These are phyloP conservation scores for Sardina pilchardus DNA, from an alignment of 2,113 vertebrate species.

Conservation along the genomic window DNA sequence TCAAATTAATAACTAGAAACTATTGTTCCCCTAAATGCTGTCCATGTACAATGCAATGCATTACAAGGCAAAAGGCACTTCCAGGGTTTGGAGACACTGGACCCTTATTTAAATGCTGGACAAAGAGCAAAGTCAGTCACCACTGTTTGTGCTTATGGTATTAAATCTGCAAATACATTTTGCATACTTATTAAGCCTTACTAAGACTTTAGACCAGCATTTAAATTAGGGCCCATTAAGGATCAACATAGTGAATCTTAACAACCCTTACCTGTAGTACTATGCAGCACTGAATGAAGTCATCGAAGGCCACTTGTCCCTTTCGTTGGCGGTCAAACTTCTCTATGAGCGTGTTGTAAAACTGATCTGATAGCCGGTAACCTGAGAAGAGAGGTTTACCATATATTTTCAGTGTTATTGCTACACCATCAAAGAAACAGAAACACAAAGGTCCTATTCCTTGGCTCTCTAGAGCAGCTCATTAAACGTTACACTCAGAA, in stretches of 20 bases:
- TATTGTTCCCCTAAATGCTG: neutral
- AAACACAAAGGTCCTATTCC: neutral
- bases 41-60: neutral
- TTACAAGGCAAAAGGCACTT: neutral
- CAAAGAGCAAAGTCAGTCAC: too few species aligned
- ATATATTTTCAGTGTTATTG: neutral
- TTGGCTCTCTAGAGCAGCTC: neutral
- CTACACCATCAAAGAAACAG: neutral
- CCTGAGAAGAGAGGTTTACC: slow-evolving; percentile 65
- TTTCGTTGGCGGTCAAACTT: slow-evolving; percentile 97
- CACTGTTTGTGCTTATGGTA: too few species aligned
- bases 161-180: too few species aligned
- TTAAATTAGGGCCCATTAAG: too few species aligned
- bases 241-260: too few species aligned
- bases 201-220: too few species aligned
- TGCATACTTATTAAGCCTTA: too few species aligned
- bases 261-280: slow-evolving; percentile 86
- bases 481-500: neutral
- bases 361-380: slow-evolving; percentile 94
- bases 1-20: neutral
- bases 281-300: slow-evolving; percentile 98
- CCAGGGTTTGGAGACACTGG: neutral
- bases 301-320: slow-evolving; percentile 95
- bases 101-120: neutral
- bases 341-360: slow-evolving; percentile 91